Evolutionary conservation across 2,888 invertebrate species (phyloP).

Genomic region (Drosophila lacicola): DNA sequence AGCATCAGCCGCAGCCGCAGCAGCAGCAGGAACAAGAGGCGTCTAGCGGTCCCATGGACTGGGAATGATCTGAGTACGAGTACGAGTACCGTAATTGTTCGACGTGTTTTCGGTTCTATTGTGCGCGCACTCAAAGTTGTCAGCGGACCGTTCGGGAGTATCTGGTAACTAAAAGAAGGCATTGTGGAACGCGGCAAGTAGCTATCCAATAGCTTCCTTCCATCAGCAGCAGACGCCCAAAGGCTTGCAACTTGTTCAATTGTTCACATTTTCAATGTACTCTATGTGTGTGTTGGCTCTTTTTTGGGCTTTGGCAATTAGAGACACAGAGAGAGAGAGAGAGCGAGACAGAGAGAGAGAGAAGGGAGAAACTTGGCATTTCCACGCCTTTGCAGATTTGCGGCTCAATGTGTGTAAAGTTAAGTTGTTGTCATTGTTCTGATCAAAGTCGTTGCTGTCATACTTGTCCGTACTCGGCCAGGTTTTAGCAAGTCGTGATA

Average conservation of each 20-base stretch:
- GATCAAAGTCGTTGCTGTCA: slow-evolving; percentile 13
- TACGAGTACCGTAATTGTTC: slow-evolving; percentile 75
- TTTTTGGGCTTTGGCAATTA: slow-evolving; percentile 48
- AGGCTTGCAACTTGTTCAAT: slow-evolving; percentile 70
- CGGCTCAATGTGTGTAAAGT: slow-evolving; percentile 63
- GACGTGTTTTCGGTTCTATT: slow-evolving; percentile 64
- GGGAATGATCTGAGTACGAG: slow-evolving; percentile 54
- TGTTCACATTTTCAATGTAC: slow-evolving; percentile 52
- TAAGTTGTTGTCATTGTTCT: slow-evolving; percentile 70
- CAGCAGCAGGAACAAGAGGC: slow-evolving; percentile 18
- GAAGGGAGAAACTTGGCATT: slow-evolving; percentile 10
- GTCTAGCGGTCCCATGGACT: slow-evolving; percentile 42
- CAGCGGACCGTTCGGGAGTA: slow-evolving; percentile 47
- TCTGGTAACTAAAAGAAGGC: neutral
- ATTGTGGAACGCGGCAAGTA: slow-evolving; percentile 38
- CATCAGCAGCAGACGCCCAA: slow-evolving; percentile 73
- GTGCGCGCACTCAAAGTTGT: slow-evolving; percentile 66
- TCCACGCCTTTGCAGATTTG: slow-evolving; percentile 22
- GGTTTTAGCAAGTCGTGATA: slow-evolving; percentile 54
- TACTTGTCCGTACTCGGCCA: slow-evolving; percentile 4
- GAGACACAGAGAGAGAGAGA: slow-evolving; percentile 9
- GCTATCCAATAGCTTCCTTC: slow-evolving; percentile 65
- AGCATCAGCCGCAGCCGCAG: no score
- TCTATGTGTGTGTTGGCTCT: slow-evolving; percentile 10
- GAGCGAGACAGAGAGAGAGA: neutral